phyloP scores from a whole-genome alignment of 2,113 vertebrate genomes.

The Cranoglanis bouderius region DNA sequence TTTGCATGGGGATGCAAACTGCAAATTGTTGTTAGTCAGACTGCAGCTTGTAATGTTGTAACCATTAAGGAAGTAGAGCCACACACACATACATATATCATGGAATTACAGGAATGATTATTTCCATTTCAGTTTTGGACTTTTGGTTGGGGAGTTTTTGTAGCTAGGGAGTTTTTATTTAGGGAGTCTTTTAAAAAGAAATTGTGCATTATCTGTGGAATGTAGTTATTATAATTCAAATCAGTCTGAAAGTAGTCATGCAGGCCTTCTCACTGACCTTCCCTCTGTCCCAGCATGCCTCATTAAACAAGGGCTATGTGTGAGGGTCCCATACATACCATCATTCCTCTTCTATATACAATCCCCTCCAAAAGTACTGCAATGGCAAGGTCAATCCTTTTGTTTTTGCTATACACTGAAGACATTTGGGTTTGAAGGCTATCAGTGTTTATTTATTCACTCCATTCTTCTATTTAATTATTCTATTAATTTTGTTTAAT shows the following conservation, averaged over 20 bases:
- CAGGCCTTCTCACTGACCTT: not conserved
- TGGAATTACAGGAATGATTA: not conserved
- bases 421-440: not conserved
- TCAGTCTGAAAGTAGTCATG: not conserved
- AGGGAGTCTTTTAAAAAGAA: not conserved
- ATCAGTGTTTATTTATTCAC: no score
- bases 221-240: conserved; percentile 24
- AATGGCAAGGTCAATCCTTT: not conserved
- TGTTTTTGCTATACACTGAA: not conserved
- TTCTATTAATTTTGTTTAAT: no score
- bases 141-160: not conserved
- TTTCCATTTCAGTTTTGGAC: not conserved
- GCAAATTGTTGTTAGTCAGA: not conserved
- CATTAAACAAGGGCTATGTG: conserved; percentile 65
- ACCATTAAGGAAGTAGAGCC: not conserved
- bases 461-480: no score
- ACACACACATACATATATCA: not conserved
- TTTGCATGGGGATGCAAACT: not conserved
- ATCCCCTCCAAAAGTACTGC: not conserved
- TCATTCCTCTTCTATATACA: not conserved
- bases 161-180: not conserved
- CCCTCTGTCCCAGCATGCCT: conserved; percentile 58
- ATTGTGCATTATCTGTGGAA: not conserved
- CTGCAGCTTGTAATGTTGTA: not conserved
- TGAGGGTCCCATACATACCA: conserved; percentile 57